Evolutionary conservation across 2,888 invertebrate genomes (phyloP), one percentile per base, ranked within the genome.

Genomic region (Oscheius sp.): DNA sequence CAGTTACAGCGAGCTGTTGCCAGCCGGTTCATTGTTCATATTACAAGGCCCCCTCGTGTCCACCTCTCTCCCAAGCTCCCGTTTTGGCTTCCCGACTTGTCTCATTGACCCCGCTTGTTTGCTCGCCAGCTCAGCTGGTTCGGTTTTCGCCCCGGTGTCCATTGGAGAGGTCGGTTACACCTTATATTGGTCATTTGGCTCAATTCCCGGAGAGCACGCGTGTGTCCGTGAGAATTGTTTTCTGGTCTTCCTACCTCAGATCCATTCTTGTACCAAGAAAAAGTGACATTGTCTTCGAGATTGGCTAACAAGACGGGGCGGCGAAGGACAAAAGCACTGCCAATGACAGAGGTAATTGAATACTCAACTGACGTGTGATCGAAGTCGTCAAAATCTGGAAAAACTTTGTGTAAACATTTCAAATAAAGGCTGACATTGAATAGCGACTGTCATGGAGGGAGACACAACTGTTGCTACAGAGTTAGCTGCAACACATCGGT

Each of bases 401-500:
- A 21, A 21, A 21, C 21, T 21, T 21, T 21, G 21, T 21, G 21
- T 21, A 21, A 21, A 21, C 21, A 21, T 21, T 21, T 21, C 21
- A 21, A 59, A 59, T 5, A 55, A 55, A 13, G 11, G 13, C 53
- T n/a, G 47, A 71, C 58, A 71, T 33, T 59, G 58, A 42, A 59
- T 33, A 11, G 35, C 42, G 50, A 72, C 71, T 2, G 35, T 13
- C 3, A 60, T 72, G 10, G 60, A 50, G 11, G 62, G 60, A 21
- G 71, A 72, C 13, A 72, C 51, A 21, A 60, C 60, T 5, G 71
- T 47, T 50, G 60, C 71, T 29, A 72, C 58, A n/a, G 71, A 59
- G 47, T 72, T 72, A 5, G 32, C 5, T 13, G 71, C 71, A 29
- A 72, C 35, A 48, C 71, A 72, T 60, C 71, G 97, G 89, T 94